Percentiles rank a stretch among this genome's conserved stretches.
Evolutionary conservation across 2,888 invertebrate genomes (phyloP).

Genomic region (Hydrotaea cyrtoneurina): DNA sequence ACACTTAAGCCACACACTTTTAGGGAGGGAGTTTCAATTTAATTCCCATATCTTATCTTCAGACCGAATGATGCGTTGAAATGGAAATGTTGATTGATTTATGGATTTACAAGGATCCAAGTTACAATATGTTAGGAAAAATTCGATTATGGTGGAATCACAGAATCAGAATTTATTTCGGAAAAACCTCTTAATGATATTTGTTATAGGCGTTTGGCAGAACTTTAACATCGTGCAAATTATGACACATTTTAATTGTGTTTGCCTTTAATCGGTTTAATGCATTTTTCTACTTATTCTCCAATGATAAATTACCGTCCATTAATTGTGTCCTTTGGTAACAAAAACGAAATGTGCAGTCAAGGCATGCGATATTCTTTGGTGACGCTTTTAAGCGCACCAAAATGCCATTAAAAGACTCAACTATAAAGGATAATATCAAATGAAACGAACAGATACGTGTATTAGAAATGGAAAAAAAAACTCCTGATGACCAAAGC

Average conservation of each 20-base stretch:
- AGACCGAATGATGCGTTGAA: neutral
- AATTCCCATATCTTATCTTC: slow-evolving; percentile 12
- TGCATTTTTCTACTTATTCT: slow-evolving; percentile 52
- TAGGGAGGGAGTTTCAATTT: neutral
- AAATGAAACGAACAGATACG: slow-evolving; percentile 16
- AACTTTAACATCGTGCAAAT: neutral
- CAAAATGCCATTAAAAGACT: slow-evolving; percentile 38
- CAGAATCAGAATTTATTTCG: too few species aligned
- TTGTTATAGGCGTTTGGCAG: neutral
- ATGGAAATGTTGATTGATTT: slow-evolving; percentile 29
- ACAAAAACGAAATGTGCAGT: neutral
- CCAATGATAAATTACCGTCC: slow-evolving; percentile 58
- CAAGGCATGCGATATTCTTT: slow-evolving; percentile 67
- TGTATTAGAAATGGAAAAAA: slow-evolving; percentile 42
- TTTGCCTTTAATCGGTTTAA: slow-evolving; percentile 35
- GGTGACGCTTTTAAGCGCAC: neutral
- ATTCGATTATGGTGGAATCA: neutral
- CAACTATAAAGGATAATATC: slow-evolving; percentile 38
- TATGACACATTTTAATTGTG: neutral
- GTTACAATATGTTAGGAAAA: slow-evolving; percentile 13
- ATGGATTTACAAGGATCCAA: slow-evolving; percentile 15
- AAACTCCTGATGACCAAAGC: slow-evolving; percentile 49
- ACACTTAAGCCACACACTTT: slow-evolving; percentile 1
- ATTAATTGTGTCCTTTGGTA: slow-evolving; percentile 54
- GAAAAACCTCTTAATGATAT: too few species aligned